Evolutionary conservation across 2,888 invertebrate genomes (phyloP).

Genomic region (Drosophila conformis): DNA sequence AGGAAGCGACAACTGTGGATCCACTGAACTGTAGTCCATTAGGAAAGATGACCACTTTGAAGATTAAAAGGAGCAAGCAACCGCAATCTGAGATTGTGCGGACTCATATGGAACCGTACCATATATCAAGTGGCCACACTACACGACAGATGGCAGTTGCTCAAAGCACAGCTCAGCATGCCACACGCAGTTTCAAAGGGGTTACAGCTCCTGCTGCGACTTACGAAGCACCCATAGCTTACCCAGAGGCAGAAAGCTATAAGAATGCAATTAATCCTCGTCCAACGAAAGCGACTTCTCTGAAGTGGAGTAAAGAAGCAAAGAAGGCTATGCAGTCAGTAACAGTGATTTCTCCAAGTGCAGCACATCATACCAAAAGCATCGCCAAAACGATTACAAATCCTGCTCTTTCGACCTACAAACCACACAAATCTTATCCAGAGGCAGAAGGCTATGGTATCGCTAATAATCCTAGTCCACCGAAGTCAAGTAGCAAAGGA

Average conservation of each 20-base stretch:
- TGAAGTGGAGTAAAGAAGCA: neutral
- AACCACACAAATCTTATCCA: neutral
- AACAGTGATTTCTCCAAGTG: neutral
- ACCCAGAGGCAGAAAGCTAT: neutral
- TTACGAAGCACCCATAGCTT: neutral
- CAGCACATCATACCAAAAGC: neutral
- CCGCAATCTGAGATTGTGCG: neutral
- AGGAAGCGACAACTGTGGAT: neutral
- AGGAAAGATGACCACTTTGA: neutral
- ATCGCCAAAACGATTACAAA: neutral
- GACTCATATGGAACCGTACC: neutral
- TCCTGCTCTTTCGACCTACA: neutral
- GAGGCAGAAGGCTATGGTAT: neutral
- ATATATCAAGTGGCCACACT: neutral
- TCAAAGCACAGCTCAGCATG: neutral
- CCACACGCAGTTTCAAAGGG: neutral
- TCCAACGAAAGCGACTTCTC: neutral
- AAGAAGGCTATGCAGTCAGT: neutral
- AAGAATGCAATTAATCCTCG: neutral
- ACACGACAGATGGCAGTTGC: neutral
- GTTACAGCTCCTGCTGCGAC: neutral
- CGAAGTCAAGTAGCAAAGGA: neutral
- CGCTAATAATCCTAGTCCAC: neutral
- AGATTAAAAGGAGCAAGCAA: neutral
- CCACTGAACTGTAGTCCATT: neutral